A percentile compares a stretch with the other conserved stretches of the same genome.
phyloP scores from a whole-genome alignment of 2,888 invertebrate species.

The Rhaphigaster nebulosa region DNA sequence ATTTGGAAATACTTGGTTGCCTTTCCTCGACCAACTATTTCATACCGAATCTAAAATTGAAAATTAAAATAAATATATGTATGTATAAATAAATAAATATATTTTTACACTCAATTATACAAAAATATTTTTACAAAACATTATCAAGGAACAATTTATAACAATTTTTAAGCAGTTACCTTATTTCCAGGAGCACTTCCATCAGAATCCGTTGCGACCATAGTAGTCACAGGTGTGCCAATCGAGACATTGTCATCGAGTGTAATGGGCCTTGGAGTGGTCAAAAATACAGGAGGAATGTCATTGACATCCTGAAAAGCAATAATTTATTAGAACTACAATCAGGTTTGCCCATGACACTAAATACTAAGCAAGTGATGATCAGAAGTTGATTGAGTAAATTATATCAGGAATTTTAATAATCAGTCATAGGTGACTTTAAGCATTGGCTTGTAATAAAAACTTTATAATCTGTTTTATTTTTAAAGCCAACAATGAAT shows the following conservation, averaged over 20 bases:
- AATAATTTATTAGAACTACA: conserved; percentile 56
- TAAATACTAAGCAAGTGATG: not conserved
- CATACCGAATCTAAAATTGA: conserved; percentile 73
- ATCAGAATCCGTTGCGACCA: conserved; percentile 86
- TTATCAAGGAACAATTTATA: not conserved
- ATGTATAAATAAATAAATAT: not conserved
- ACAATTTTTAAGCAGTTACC: conserved; percentile 68
- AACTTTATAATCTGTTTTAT: no score
- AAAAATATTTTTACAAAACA: not conserved
- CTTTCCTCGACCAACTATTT: conserved; percentile 85
- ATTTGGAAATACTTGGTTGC: conserved; percentile 89
- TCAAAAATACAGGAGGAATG: conserved; percentile 88
- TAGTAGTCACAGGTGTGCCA: conserved; percentile 83
- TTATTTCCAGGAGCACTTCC: conserved; percentile 88
- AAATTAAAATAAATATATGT: conserved; percentile 43
- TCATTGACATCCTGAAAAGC: conserved; percentile 84
- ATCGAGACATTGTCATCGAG: conserved; percentile 87
- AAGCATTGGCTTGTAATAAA: no score
- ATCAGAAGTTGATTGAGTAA: no score
- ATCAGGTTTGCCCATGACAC: not conserved
- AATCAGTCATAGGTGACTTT: no score
- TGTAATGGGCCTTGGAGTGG: conserved; percentile 85
- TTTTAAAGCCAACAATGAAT: no score
- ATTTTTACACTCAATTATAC: not conserved
- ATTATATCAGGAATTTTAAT: no score